Base-by-base conservation (phyloP, 2,797 vertebrate genomes). In the Petrocephalus schoutedeni region DNA sequence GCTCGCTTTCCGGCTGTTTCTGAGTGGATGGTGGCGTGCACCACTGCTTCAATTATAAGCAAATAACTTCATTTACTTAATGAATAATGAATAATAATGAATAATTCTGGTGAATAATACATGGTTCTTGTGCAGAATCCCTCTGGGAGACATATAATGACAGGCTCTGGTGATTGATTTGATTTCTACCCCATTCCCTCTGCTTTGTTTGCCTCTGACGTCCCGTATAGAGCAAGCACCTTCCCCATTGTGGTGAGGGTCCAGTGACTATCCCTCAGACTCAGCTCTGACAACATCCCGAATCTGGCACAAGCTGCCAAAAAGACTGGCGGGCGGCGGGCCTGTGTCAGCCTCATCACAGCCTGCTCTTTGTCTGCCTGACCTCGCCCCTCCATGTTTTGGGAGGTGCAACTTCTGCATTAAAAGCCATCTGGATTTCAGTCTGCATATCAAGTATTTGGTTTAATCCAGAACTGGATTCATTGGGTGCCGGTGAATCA, bases 331-430 rank as follows among this genome's bases (percentile, higher is more conserved):
- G 32, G 83, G 12, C 53, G 36, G 32, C 53, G 23, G 83, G 83
- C 12, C 56, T 54, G 32, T 85, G 54, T 54, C 54, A 85, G 53
- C 51, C 83, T 85, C 83, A 54, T 85, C 83, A 85, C 83, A 85
- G 51, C n/a, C 45, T 28, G 53, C 51, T 54, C 54, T 28, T 85
- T 54, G 54, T 85, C 83, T 85, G 83, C 23, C 28, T 85, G 21
- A 85, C 83, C 83, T 85, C 51, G 28, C 51, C 23, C 49, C 14
- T 85, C 51, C 54, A 56, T 85, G 49, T 85, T 54, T 85, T 54
- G 51, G 83, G 51, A 54, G 54, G n/a, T 56, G 21, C 82, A 49
- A 84, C 19, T 83, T 23, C 53, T 84, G 21, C 49, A 56, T 54
- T 1, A 54, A 23, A 84, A 84, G 49, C 51, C 23, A 51, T 54